These are phyloP conservation scores for Chrysolina haemoptera DNA, from an alignment of 2,888 invertebrate genomes.

Conservation along the genomic window DNA sequence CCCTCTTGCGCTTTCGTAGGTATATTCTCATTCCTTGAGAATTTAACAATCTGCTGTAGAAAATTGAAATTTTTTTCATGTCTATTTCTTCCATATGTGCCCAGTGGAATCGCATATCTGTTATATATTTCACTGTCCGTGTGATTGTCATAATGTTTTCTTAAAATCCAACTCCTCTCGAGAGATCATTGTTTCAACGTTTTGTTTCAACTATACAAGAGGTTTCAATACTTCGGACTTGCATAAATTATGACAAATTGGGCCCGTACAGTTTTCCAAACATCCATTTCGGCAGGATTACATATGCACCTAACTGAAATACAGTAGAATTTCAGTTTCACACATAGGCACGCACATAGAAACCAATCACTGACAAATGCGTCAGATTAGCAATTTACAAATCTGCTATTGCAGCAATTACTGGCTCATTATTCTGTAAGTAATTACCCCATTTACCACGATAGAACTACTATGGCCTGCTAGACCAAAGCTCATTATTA, in stretches of 20 bases:
- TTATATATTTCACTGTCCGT: no score
- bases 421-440: constrained; percentile 70
- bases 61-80: no score
- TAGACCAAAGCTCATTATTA: constrained; percentile 45
- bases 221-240: no score
- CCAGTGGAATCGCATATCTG: no score
- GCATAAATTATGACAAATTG: not conserved
- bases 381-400: constrained; percentile 71
- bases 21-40: no score
- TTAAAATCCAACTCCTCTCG: no score
- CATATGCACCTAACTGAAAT: constrained; percentile 47
- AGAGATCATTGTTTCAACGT: no score
- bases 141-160: no score
- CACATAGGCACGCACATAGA: constrained; percentile 55
- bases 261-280: constrained; percentile 26
- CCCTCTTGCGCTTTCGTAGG: no score
- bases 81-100: no score
- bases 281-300: constrained; percentile 37
- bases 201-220: no score
- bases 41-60: no score
- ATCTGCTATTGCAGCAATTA: constrained; percentile 71
- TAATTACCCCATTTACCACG: constrained; percentile 67
- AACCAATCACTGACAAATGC: constrained; percentile 68
- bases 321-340: constrained; percentile 48
- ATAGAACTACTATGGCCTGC: constrained; percentile 41